A percentile compares a stretch with the other conserved stretches of the same genome.
Evolutionary conservation across 2,888 invertebrate genomes (phyloP).

Genomic region (Leucophenga montana): DNA sequence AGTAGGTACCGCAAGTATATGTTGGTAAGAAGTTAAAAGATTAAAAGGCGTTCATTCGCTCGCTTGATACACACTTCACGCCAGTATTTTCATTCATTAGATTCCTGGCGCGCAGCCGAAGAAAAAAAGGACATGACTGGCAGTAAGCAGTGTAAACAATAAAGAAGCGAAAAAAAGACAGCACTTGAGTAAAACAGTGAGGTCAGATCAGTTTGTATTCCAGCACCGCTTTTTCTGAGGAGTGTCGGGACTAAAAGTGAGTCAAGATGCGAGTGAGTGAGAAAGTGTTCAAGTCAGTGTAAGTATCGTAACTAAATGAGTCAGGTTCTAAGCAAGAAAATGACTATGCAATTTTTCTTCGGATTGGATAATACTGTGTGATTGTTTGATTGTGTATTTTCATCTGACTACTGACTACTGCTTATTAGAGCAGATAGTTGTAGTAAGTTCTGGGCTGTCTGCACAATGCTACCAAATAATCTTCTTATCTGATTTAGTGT

Average conservation of each 20-base stretch:
- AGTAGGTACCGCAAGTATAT: no score
- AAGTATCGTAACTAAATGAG: background rate
- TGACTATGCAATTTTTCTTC: no score
- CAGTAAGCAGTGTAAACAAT: no score
- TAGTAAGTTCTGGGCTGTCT: background rate
- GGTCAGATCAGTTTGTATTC: no score
- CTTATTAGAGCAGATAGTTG: background rate
- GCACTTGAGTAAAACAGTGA: no score
- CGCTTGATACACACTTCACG: background rate
- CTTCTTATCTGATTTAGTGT: background rate
- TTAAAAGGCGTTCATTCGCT: background rate
- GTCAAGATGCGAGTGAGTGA: background rate
- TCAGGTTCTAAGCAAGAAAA: no score
- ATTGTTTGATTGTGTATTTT: background rate
- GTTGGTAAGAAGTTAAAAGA: no score
- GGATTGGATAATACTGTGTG: no score
- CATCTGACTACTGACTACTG: background rate
- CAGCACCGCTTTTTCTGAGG: no score
- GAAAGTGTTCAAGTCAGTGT: background rate
- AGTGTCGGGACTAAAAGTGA: no score
- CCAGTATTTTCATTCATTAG: slow-evolving; percentile 30
- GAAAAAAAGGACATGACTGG: background rate
- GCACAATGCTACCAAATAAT: background rate
- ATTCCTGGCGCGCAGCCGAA: slow-evolving; percentile 12
- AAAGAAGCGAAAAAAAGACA: no score